A percentile compares a stretch with the other conserved stretches of the same genome.
These are phyloP conservation scores for Stenotaenia linearis DNA, from an alignment of 2,888 invertebrate genomes.

Conservation along the genomic window DNA sequence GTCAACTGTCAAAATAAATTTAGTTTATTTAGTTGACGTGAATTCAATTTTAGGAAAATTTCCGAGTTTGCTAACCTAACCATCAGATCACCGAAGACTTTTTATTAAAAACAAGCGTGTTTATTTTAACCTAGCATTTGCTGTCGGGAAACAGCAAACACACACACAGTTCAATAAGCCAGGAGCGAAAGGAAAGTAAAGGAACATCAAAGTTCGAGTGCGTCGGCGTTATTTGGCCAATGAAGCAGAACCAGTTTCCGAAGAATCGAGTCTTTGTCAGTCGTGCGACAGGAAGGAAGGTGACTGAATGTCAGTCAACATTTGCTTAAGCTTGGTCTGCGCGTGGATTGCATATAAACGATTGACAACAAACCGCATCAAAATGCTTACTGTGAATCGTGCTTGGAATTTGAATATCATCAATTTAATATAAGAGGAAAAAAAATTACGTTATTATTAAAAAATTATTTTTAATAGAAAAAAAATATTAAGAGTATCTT, in stretches of 20 bases:
- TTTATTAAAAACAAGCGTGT: background rate
- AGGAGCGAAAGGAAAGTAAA: background rate
- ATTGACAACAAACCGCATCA: background rate
- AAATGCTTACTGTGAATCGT: background rate
- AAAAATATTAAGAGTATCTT: background rate
- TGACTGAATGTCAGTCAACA: slow-evolving; percentile 19
- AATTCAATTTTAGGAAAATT: background rate
- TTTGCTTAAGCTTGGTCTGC: slow-evolving; percentile 6
- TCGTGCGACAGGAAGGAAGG: slow-evolving; percentile 26
- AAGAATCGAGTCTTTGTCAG: slow-evolving; percentile 8
- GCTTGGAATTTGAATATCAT: slow-evolving; percentile 7
- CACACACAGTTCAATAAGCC: slow-evolving; percentile 2
- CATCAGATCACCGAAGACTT: background rate
- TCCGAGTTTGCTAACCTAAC: background rate
- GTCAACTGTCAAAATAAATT: too few relatives aligned
- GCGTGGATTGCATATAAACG: slow-evolving; percentile 19
- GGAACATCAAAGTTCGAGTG: slow-evolving; percentile 4
- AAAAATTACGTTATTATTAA: background rate
- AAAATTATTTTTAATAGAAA: background rate
- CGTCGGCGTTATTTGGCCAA: slow-evolving; percentile 17
- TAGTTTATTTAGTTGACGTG: too few relatives aligned
- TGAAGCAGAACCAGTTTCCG: slow-evolving; percentile 19
- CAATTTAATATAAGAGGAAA: background rate
- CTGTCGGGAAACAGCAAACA: background rate
- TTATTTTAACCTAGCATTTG: background rate